A percentile compares a stretch with the other conserved stretches of the same genome.
These are phyloP conservation scores for Sitophilus oryzae DNA, from an alignment of 1,140 invertebrate genomes.

Conservation along the genomic window DNA sequence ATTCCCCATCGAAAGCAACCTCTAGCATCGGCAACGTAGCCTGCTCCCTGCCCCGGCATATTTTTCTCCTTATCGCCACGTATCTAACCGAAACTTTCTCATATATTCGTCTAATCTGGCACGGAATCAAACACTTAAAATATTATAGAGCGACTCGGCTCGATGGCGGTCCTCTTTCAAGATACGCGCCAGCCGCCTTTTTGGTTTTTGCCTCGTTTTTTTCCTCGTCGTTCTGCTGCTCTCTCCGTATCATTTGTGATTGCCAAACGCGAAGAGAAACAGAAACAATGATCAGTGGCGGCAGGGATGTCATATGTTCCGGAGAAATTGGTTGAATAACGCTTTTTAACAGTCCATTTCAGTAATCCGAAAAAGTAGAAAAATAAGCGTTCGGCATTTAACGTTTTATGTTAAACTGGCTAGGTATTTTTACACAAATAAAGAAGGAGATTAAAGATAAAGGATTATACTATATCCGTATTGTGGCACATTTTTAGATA, in stretches of 20 bases:
- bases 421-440: no score
- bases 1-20: neutral
- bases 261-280: constrained; percentile 8
- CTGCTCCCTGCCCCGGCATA: neutral
- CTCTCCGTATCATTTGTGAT: constrained; percentile 21
- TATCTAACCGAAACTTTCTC: constrained; percentile 19
- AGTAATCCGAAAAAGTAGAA: no score
- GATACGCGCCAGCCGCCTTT: constrained; percentile 11
- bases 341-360: no score
- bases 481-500: no score
- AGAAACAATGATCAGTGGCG: no score
- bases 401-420: no score
- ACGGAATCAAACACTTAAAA: constrained; percentile 23
- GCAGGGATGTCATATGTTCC: no score
- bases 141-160: constrained; percentile 13
- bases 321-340: no score
- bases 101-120: constrained; percentile 23
- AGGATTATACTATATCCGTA: no score
- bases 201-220: neutral
- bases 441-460: no score
- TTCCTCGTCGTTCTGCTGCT: neutral
- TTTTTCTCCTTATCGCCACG: neutral
- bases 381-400: no score
- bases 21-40: neutral
- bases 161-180: constrained; percentile 18